Evolutionary conservation across 1,140 invertebrate species (phyloP).

Genomic region (Laupala kohalensis): DNA sequence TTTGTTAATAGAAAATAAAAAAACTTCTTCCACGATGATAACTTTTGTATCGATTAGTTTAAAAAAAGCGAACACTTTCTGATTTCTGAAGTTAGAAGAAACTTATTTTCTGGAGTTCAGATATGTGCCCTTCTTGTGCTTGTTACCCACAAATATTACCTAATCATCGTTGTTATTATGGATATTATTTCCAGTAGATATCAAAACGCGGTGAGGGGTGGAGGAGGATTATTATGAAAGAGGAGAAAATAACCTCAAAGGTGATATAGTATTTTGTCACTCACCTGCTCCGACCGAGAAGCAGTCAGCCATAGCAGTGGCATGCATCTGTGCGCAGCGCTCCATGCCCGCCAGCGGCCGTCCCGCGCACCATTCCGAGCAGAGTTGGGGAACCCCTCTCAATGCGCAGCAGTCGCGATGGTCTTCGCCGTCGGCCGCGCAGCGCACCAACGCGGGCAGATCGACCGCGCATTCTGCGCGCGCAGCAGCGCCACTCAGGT

Average conservation of each 20-base stretch:
- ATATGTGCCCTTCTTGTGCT: too few relatives aligned
- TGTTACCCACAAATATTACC: too few relatives aligned
- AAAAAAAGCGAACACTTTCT: too few relatives aligned
- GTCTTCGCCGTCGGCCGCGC: conserved; percentile 57
- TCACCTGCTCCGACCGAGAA: conserved; percentile 66
- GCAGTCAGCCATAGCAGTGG: conserved; percentile 59
- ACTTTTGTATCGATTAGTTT: too few relatives aligned
- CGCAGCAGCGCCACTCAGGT: conserved; percentile 65
- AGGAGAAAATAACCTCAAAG: not conserved
- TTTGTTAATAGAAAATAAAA: too few relatives aligned
- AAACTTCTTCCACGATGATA: too few relatives aligned
- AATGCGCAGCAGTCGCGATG: conserved; percentile 65
- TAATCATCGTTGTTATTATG: too few relatives aligned
- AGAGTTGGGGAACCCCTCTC: conserved; percentile 54
- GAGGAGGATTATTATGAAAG: not conserved
- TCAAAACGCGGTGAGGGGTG: not conserved
- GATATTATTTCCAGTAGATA: too few relatives aligned
- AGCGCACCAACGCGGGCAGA: conserved; percentile 73
- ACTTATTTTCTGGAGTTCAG: too few relatives aligned
- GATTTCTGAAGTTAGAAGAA: too few relatives aligned
- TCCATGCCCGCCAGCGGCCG: conserved; percentile 41
- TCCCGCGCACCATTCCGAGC: conserved; percentile 61
- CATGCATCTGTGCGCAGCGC: conserved; percentile 54
- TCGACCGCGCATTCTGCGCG: conserved; percentile 62
- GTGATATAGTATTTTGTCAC: not conserved